phyloP scores from a whole-genome alignment of 2,888 invertebrate genomes.

The Mystacides longicornis region DNA sequence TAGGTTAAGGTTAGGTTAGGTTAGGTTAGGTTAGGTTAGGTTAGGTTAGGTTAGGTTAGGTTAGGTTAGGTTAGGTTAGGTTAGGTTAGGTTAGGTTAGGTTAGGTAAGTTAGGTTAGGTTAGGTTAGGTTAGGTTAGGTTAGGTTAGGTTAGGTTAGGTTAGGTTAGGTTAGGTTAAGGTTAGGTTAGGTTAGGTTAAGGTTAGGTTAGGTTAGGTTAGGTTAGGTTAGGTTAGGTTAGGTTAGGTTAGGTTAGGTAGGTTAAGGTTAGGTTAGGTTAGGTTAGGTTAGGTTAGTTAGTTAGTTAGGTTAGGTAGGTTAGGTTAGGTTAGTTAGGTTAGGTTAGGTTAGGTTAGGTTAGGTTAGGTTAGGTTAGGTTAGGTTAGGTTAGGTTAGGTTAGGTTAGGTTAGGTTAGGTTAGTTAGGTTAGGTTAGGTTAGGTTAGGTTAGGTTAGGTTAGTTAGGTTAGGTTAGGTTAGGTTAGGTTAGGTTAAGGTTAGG shows the following conservation, averaged over 20 bases:
- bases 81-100: constrained; percentile 16
- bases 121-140: constrained; percentile 12
- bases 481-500: constrained; percentile 11
- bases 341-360: constrained; percentile 8
- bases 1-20: neutral
- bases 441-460: constrained; percentile 10
- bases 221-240: constrained; percentile 14
- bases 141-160: constrained; percentile 7
- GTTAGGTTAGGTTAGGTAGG: constrained; percentile 11
- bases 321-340: constrained; percentile 3
- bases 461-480: neutral
- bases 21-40: neutral
- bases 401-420: constrained; percentile 7
- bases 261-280: constrained; percentile 13
- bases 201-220: constrained; percentile 5
- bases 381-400: constrained; percentile 6
- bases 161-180: constrained; percentile 7
- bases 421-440: constrained; percentile 15
- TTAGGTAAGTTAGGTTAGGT: constrained; percentile 16
- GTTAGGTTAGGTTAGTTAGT: constrained; percentile 14
- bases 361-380: constrained; percentile 6
- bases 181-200: constrained; percentile 7
- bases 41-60: constrained; percentile 16
- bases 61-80: constrained; percentile 15
- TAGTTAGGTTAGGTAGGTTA: constrained; percentile 6